Conservation (phyloP, 2,888 invertebrate species). For the Pandemis cinnamomeana region DNA sequence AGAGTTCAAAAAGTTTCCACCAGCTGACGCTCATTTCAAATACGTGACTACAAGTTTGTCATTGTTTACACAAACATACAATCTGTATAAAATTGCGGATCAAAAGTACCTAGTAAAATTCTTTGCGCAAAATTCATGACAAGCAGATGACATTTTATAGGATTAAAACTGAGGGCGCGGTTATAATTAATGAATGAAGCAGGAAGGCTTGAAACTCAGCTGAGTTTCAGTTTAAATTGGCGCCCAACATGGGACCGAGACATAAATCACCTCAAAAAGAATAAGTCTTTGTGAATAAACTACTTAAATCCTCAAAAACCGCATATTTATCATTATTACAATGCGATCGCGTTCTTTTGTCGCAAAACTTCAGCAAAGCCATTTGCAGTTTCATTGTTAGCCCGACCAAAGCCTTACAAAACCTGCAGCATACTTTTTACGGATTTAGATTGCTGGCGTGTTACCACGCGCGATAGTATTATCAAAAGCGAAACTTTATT, state of each 20-base stretch:
- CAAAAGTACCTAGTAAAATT: neutral
- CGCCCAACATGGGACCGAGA: neutral
- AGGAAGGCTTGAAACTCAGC: neutral
- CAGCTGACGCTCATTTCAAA: conserved; percentile 3
- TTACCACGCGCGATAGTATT: neutral
- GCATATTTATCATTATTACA: conserved; percentile 10
- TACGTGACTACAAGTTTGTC: neutral
- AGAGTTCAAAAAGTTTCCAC: neutral
- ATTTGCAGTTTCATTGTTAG: conserved; percentile 31
- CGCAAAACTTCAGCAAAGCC: conserved; percentile 24
- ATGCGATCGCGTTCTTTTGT: conserved; percentile 15
- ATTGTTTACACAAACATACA: neutral
- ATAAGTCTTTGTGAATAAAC: neutral
- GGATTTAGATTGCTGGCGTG: neutral
- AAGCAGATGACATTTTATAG: neutral
- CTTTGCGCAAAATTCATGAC: neutral
- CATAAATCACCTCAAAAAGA: neutral
- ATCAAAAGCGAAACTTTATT: no score
- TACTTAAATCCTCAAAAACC: neutral
- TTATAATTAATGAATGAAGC: neutral
- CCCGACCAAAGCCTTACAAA: conserved; percentile 6
- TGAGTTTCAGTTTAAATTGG: neutral
- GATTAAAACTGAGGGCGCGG: neutral
- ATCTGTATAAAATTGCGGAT: neutral
- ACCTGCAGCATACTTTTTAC: neutral